These are phyloP conservation scores for Aurelia sp. DNA, from an alignment of 30 jellyfish, hydroid and myxozoan species.

Conservation along the genomic window DNA sequence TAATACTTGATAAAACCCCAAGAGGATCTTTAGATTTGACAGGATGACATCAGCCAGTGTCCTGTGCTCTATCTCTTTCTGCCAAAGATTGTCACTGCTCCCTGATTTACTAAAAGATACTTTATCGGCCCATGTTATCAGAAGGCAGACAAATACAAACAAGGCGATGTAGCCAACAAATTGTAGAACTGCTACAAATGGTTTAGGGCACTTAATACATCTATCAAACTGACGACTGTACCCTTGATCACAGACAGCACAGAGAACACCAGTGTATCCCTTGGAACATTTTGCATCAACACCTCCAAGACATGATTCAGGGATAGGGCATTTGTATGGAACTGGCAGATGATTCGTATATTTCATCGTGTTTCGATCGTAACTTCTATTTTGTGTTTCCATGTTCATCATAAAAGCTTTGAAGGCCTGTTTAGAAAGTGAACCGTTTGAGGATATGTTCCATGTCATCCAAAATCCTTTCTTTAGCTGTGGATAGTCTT, in stretches of 20 bases:
- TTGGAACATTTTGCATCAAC: slow-evolving; percentile 20
- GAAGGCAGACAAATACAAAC: slow-evolving; percentile 27
- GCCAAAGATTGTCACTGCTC: neutral
- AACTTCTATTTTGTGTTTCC: neutral
- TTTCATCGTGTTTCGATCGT: slow-evolving; percentile 18
- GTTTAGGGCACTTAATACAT: slow-evolving; percentile 50
- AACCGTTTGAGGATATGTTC: slow-evolving; percentile 10
- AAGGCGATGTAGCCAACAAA: slow-evolving; percentile 17
- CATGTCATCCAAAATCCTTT: slow-evolving; percentile 54
- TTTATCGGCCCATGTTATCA: slow-evolving; percentile 46
- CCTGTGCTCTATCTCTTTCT: neutral
- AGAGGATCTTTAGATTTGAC: slow-evolving; percentile 50
- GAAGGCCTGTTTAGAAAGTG: neutral
- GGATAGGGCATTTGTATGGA: slow-evolving; percentile 53
- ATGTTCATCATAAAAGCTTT: slow-evolving; percentile 25
- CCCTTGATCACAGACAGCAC: slow-evolving; percentile 52
- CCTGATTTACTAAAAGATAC: neutral
- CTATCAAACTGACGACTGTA: slow-evolving; percentile 35
- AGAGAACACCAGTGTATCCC: slow-evolving; percentile 60
- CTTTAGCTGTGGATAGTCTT: slow-evolving; percentile 23
- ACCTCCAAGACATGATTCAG: slow-evolving; percentile 73
- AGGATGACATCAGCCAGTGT: slow-evolving; percentile 54
- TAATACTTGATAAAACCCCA: slow-evolving; percentile 58
- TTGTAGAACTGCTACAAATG: slow-evolving; percentile 6
- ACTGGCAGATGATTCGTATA: slow-evolving; percentile 12